Conservation (phyloP, 2,888 invertebrate genomes). For the Amphipoea oculea region DNA sequence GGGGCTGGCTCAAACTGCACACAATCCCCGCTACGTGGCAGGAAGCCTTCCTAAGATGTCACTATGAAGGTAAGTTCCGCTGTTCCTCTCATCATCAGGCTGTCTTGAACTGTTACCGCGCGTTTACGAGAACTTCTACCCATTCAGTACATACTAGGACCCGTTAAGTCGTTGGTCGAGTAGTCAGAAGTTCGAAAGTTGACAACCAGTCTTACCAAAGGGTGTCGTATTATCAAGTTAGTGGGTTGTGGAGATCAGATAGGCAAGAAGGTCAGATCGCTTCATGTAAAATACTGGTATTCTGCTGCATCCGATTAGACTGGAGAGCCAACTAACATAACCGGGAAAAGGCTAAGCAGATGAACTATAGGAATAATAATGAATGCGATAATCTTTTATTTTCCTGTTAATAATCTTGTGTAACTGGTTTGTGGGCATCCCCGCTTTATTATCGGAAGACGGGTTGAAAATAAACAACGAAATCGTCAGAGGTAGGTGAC, state of each 20-base stretch:
- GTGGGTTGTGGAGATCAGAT: background rate
- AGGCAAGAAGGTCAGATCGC: background rate
- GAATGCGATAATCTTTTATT: background rate
- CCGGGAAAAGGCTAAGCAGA: background rate
- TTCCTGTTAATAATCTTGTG: background rate
- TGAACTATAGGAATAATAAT: background rate
- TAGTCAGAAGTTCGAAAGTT: too few species aligned
- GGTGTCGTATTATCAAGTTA: background rate
- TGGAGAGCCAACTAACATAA: background rate
- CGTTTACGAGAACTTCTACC: too few species aligned
- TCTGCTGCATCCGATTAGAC: background rate
- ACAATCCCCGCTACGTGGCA: slow-evolving; percentile 3
- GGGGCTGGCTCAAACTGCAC: slow-evolving; percentile 27
- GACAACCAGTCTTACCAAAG: background rate
- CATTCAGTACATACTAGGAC: background rate
- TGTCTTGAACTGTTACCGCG: too few species aligned
- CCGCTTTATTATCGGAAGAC: background rate
- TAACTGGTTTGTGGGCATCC: background rate
- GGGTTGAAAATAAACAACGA: background rate
- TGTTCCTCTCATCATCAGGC: background rate
- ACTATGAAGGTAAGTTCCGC: slow-evolving; percentile 27
- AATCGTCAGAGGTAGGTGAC: too few species aligned
- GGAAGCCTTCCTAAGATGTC: slow-evolving; percentile 22
- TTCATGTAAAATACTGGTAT: background rate
- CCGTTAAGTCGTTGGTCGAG: background rate